Percentiles rank a stretch among this genome's conserved stretches.
These are phyloP conservation scores for Manis javanica DNA, from an alignment of 2,797 vertebrate genomes.

Conservation along the genomic window DNA sequence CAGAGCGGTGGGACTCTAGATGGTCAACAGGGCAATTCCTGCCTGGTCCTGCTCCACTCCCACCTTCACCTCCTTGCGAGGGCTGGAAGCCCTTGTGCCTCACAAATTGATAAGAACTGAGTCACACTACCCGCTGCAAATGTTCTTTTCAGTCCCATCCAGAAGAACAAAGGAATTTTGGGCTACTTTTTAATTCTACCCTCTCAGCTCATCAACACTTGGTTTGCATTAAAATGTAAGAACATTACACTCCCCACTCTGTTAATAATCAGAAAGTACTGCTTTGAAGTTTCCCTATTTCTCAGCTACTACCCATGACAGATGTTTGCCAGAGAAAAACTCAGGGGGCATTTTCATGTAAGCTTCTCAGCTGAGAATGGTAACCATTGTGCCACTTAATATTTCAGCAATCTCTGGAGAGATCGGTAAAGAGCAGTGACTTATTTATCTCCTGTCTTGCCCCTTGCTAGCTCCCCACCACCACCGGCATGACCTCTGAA, in stretches of 20 bases:
- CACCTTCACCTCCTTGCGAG: slow-evolving; percentile 67
- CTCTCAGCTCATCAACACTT: slow-evolving; percentile 88
- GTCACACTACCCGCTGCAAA: slow-evolving; percentile 73
- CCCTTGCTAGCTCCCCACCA: slow-evolving; percentile 88
- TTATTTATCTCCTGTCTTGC: slow-evolving; percentile 93
- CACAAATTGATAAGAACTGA: slow-evolving; percentile 70
- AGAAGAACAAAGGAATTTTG: slow-evolving; percentile 87
- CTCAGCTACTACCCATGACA: slow-evolving; percentile 87
- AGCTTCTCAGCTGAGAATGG: slow-evolving; percentile 87
- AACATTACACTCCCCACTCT: slow-evolving; percentile 85
- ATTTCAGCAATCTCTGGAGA: slow-evolving; percentile 89
- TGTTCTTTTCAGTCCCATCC: slow-evolving; percentile 82
- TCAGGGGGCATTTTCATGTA: slow-evolving; percentile 85
- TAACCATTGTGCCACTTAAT: slow-evolving; percentile 87
- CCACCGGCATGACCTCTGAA: slow-evolving; percentile 93
- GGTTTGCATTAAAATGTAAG: slow-evolving; percentile 88
- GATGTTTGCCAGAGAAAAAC: slow-evolving; percentile 90
- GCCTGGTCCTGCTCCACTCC: neutral
- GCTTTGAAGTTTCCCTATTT: slow-evolving; percentile 87
- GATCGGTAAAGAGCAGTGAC: slow-evolving; percentile 87
- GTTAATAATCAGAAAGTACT: slow-evolving; percentile 87
- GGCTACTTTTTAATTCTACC: slow-evolving; percentile 88
- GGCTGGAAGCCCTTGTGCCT: slow-evolving; percentile 59
- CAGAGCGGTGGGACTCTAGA: neutral
- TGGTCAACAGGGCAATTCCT: neutral